These are phyloP conservation scores for Epinotia bilunana DNA, from an alignment of 2,888 invertebrate genomes.

Conservation along the genomic window DNA sequence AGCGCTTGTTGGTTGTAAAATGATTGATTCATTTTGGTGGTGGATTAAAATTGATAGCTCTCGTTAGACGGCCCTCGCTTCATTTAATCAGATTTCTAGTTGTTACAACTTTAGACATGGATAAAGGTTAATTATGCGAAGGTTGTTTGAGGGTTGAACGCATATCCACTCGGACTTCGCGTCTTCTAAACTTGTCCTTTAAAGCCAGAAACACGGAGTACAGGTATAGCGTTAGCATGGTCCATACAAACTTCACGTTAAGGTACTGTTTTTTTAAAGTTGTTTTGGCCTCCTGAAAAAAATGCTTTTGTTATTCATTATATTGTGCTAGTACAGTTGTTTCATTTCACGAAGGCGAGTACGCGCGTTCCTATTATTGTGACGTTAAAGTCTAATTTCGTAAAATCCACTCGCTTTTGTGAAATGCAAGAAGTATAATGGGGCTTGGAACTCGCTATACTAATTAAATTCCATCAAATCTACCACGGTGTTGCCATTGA, in stretches of 20 bases:
- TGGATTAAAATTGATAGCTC: not conserved
- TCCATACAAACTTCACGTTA: constrained; percentile 69
- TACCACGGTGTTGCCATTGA: too few species aligned
- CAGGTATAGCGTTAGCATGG: constrained; percentile 68
- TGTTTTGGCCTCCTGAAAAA: constrained; percentile 69
- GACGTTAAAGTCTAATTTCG: too few species aligned
- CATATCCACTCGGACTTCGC: not conserved
- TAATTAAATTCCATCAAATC: too few species aligned
- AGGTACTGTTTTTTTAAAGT: constrained; percentile 61
- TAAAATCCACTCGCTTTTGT: too few species aligned
- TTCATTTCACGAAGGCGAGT: too few species aligned
- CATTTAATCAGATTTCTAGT: not conserved
- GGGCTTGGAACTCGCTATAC: too few species aligned
- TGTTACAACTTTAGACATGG: not conserved
- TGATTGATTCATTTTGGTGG: not conserved
- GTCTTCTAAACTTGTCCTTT: constrained; percentile 49
- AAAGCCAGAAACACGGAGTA: constrained; percentile 68
- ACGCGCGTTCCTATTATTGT: too few species aligned
- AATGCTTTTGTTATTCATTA: not conserved
- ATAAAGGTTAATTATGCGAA: not conserved
- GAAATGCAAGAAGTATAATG: too few species aligned
- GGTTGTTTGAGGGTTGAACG: not conserved
- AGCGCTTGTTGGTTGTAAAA: not conserved
- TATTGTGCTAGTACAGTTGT: too few species aligned
- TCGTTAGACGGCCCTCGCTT: not conserved